Evolutionary conservation across 1,140 invertebrate species (phyloP).

Genomic region (Aphidius gifuensis): DNA sequence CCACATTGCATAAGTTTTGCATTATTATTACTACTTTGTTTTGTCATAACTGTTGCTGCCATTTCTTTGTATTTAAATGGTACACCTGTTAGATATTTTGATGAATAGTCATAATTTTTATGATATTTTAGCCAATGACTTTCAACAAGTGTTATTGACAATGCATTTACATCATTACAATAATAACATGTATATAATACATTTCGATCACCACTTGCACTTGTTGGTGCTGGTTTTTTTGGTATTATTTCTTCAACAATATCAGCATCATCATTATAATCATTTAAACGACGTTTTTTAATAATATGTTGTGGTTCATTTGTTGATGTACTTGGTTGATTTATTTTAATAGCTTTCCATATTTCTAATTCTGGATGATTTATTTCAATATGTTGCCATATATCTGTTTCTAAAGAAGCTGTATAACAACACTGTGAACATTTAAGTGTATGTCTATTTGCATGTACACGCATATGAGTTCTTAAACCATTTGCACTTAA

Average conservation of each 20-base stretch:
- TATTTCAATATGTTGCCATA: conserved; percentile 41
- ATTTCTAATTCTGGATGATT: conserved; percentile 38
- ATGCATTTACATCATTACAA: conserved; percentile 24
- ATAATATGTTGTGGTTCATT: background rate
- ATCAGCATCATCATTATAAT: conserved; percentile 29
- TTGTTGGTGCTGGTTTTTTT: background rate
- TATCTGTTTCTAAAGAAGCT: conserved; percentile 31
- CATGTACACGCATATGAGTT: conserved; percentile 42
- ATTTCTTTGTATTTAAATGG: conserved; percentile 34
- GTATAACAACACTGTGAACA: conserved; percentile 44
- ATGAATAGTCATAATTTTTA: background rate
- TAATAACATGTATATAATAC: conserved; percentile 38
- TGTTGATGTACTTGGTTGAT: conserved; percentile 3
- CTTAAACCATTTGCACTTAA: conserved; percentile 38
- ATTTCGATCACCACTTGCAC: background rate
- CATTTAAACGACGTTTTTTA: conserved; percentile 8
- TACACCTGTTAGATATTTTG: conserved; percentile 7
- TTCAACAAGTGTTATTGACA: background rate
- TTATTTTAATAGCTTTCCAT: conserved; percentile 28
- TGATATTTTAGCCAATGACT: conserved; percentile 3
- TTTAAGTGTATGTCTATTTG: conserved; percentile 29
- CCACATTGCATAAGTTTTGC: conserved; percentile 22
- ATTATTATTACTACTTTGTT: background rate
- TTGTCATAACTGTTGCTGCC: background rate
- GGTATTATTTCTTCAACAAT: conserved; percentile 29